phyloP scores from a whole-genome alignment of 2,888 invertebrate genomes.

The Gymnocheta viridis region DNA sequence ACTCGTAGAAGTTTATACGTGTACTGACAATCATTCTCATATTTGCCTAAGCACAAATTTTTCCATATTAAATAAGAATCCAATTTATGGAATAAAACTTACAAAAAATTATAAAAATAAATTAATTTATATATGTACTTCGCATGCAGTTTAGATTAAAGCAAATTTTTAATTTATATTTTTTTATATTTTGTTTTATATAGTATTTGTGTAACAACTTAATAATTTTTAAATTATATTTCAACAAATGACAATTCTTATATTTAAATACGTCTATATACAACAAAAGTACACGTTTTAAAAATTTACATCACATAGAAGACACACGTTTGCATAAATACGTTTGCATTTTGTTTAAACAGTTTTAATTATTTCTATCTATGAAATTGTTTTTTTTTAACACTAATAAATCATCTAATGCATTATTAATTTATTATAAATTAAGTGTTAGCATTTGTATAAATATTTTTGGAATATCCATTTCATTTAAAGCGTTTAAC shows the following conservation, averaged over 20 bases:
- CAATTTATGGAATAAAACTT: no score
- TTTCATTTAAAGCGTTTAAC: constrained; percentile 13
- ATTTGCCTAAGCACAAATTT: no score
- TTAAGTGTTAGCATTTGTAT: neutral
- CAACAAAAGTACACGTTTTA: neutral
- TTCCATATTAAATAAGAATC: no score
- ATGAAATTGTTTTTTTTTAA: constrained; percentile 1
- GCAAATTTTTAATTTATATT: neutral
- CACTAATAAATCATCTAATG: constrained; percentile 1
- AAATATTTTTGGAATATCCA: neutral
- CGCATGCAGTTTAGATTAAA: no score
- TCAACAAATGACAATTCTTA: constrained; percentile 40
- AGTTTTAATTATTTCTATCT: neutral
- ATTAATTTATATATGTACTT: no score
- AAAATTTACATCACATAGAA: neutral
- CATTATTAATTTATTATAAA: neutral
- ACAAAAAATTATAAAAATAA: no score
- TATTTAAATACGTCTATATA: constrained; percentile 33
- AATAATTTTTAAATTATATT: constrained; percentile 9
- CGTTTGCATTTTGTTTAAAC: neutral
- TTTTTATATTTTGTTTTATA: neutral
- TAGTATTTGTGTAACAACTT: constrained; percentile 20
- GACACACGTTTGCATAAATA: constrained; percentile 4
- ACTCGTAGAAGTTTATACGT: no score
- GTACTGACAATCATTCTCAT: no score